Evolutionary conservation across 2,888 invertebrate genomes (phyloP).

Genomic region (Mimachlamys varia): DNA sequence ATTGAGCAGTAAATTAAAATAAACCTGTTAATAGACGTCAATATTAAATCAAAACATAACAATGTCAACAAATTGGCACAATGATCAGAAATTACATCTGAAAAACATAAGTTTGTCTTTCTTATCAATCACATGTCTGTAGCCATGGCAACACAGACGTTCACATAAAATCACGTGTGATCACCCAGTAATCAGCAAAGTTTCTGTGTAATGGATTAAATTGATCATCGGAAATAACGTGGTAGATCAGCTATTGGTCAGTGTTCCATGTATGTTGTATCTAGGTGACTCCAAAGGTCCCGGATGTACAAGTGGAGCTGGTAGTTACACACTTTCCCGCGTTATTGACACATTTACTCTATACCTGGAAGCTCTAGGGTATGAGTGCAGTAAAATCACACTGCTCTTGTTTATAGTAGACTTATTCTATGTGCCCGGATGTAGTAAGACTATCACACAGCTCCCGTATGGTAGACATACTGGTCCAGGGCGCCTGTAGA

Average conservation of each 20-base stretch:
- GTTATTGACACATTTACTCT: too few species aligned
- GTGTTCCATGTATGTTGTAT: too few species aligned
- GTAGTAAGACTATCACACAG: neutral
- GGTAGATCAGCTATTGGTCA: neutral
- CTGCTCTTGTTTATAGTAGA: neutral
- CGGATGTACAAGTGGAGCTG: too few species aligned
- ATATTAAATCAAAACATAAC: neutral
- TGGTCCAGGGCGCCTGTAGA: conserved; percentile 63
- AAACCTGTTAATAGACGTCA: too few species aligned
- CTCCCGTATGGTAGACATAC: conserved; percentile 59
- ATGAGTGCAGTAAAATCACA: too few species aligned
- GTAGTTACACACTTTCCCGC: too few species aligned
- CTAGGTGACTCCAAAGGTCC: too few species aligned
- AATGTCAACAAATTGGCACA: neutral
- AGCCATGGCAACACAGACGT: neutral
- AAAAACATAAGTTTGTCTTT: neutral
- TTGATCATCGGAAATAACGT: neutral
- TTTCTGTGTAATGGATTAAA: neutral
- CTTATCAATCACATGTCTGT: neutral
- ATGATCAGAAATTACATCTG: neutral
- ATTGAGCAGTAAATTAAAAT: neutral
- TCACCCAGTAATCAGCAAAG: neutral
- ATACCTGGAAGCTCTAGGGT: too few species aligned
- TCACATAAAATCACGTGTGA: neutral
- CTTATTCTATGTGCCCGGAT: neutral